Base-by-base conservation (phyloP, 2,888 invertebrate genomes). In the Epicampocera succincta region DNA sequence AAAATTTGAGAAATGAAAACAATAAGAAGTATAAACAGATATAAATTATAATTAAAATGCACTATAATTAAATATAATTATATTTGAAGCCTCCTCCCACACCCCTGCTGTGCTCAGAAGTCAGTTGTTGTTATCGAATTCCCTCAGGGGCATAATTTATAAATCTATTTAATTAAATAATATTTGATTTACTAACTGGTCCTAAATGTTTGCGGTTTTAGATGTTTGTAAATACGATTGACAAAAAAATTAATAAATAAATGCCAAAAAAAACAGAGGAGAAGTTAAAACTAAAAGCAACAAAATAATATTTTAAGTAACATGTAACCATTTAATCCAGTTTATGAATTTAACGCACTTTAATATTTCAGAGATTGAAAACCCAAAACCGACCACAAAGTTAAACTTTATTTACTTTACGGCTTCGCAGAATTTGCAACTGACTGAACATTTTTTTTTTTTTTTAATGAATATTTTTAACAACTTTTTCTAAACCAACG, bases 301-400 rank as follows among this genome's bases (percentile, higher is more conserved):
- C 29, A 44, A 44, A 61, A 61, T 61, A 60, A 21, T 61, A 69
- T 63, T 54, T 69, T 19, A 50, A 71, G 63, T 71, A 48, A 29
- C 69, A 63, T 71, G 56, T 63, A 56, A 77, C 63, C 29, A 54
- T 71, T 77, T 77, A 71, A 77, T 71, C 77, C 56, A 71, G 69
- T 56, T 81, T 81, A 77, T 77, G 63, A 73, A 81, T 73, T 81
- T 68, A 73, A 79, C 81, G 77, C 77, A 77, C 75, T 80, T 69
- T 72, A 76, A 61, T 80, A 71, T 80, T 80, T 69, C 19, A 63
- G 61, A 56, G 50, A 58, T 75, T 52, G 25, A 17, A 69, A 76
- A 56, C 33, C 54, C 71, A 56, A 46, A 65, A 29, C 72, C 1
- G 50, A 77, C 76, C 72, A 50, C 81, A 72, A 50, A 69, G 58